Percentiles rank a stretch among this genome's conserved stretches.
Conservation (phyloP, 2,888 invertebrate genomes). For the Pseudolycoriella hygida region DNA sequence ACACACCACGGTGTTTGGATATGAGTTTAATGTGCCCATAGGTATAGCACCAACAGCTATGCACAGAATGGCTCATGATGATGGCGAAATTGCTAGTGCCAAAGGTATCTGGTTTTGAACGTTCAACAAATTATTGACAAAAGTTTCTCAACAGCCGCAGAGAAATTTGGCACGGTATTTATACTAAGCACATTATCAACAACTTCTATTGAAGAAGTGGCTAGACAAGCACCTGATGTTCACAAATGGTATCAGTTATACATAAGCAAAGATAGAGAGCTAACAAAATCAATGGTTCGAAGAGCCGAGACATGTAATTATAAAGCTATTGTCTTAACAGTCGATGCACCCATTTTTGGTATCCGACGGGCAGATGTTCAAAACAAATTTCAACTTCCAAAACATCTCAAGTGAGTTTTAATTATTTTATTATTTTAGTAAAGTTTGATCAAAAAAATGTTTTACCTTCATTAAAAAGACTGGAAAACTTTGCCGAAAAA, state of each 20-base stretch:
- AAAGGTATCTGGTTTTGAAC: conserved; percentile 16
- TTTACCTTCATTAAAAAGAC: conserved; percentile 25
- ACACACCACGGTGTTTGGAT: conserved; percentile 42
- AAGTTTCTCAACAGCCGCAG: conserved; percentile 42
- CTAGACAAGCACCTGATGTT: conserved; percentile 51
- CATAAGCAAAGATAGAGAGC: conserved; percentile 67
- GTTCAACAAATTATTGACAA: background rate
- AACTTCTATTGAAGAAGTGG: conserved; percentile 75
- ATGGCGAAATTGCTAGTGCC: conserved; percentile 72
- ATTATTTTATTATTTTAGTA: background rate
- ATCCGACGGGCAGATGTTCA: conserved; percentile 61
- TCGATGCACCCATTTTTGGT: conserved; percentile 80
- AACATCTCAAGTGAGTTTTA: conserved; percentile 41
- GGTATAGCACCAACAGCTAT: conserved; percentile 81
- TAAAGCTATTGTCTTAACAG: conserved; percentile 70
- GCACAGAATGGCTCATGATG: conserved; percentile 80
- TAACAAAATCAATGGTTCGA: conserved; percentile 51
- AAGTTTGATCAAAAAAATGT: background rate
- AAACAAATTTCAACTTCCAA: conserved; percentile 68
- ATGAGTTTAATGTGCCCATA: conserved; percentile 50
- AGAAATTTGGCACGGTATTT: conserved; percentile 53
- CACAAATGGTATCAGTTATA: conserved; percentile 86
- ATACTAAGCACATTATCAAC: conserved; percentile 76
- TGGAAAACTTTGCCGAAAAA: conserved; percentile 62
- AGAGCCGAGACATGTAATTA: conserved; percentile 73